Conservation (phyloP, 2,888 invertebrate genomes). For the Hydropsyche betteni region DNA sequence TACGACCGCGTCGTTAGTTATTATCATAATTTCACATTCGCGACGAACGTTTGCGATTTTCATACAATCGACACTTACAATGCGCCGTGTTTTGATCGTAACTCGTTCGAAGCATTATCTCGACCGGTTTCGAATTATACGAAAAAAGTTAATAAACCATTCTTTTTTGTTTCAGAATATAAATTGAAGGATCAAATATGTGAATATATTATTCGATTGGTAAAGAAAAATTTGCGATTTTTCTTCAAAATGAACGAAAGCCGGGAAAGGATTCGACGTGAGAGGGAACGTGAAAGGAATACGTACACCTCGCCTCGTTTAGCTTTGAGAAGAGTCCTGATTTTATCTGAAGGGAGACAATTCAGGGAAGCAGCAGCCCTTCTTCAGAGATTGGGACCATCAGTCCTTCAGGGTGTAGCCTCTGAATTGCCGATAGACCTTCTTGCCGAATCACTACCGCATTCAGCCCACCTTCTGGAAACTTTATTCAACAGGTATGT, state of each 20-base stretch:
- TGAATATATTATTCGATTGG: too few species aligned
- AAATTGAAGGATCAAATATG: too few species aligned
- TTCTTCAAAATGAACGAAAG: slow-evolving; percentile 71
- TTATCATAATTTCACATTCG: too few species aligned
- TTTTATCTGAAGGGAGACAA: slow-evolving; percentile 87
- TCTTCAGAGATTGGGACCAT: slow-evolving; percentile 79
- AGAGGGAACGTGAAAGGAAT: slow-evolving; percentile 69
- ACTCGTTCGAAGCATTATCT: too few species aligned
- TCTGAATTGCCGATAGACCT: slow-evolving; percentile 86
- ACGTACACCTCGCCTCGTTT: slow-evolving; percentile 73
- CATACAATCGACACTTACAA: too few species aligned
- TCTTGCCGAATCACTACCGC: slow-evolving; percentile 88
- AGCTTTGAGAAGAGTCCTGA: slow-evolving; percentile 74
- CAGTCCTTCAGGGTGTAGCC: slow-evolving; percentile 79
- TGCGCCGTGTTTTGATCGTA: too few species aligned
- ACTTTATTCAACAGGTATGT: slow-evolving; percentile 78
- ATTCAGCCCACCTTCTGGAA: slow-evolving; percentile 86
- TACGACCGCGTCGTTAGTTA: not conserved
- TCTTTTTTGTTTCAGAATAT: too few species aligned
- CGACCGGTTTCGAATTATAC: too few species aligned
- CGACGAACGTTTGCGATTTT: too few species aligned
- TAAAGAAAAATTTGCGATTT: too few species aligned
- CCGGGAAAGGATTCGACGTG: slow-evolving; percentile 76
- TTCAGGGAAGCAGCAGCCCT: slow-evolving; percentile 91
- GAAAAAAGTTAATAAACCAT: too few species aligned